A percentile compares a stretch with the other conserved stretches of the same genome.
Conservation (phyloP, 2,797 vertebrate genomes). For the Gephyroberyx darwinii region DNA sequence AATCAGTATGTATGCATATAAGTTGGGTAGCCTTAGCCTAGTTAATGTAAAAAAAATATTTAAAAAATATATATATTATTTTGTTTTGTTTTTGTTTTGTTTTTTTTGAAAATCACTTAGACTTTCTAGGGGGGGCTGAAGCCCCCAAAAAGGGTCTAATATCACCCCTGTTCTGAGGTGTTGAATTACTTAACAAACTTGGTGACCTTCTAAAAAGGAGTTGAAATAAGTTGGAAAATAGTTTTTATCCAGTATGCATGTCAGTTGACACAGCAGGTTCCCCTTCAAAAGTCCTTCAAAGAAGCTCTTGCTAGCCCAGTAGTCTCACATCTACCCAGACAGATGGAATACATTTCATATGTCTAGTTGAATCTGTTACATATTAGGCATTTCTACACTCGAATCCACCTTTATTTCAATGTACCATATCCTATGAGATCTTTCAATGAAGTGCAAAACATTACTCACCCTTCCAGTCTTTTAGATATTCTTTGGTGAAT, state of each 20-base stretch:
- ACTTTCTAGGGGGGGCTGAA: no score
- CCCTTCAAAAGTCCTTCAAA: constrained; percentile 6
- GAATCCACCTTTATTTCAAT: constrained; percentile 3
- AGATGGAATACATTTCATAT: constrained; percentile 34
- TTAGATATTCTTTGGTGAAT: constrained; percentile 6
- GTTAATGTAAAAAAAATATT: no score
- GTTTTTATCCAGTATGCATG: constrained; percentile 6
- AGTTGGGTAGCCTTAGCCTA: no score
- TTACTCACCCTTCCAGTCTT: neutral
- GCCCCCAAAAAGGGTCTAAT: no score
- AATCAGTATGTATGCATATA: no score
- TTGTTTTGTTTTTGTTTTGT: no score
- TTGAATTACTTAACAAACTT: no score
- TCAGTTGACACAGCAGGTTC: constrained; percentile 21
- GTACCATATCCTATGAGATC: neutral
- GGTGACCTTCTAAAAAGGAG: neutral
- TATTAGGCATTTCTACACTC: constrained; percentile 9
- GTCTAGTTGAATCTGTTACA: constrained; percentile 30
- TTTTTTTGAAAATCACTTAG: no score
- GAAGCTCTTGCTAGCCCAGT: constrained; percentile 4
- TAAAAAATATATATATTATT: no score
- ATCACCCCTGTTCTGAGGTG: no score
- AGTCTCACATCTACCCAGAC: constrained; percentile 1
- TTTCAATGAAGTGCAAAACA: neutral
- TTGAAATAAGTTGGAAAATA: neutral